Evolutionary conservation across 2,888 invertebrate genomes (phyloP).

Genomic region (Syritta pipiens): DNA sequence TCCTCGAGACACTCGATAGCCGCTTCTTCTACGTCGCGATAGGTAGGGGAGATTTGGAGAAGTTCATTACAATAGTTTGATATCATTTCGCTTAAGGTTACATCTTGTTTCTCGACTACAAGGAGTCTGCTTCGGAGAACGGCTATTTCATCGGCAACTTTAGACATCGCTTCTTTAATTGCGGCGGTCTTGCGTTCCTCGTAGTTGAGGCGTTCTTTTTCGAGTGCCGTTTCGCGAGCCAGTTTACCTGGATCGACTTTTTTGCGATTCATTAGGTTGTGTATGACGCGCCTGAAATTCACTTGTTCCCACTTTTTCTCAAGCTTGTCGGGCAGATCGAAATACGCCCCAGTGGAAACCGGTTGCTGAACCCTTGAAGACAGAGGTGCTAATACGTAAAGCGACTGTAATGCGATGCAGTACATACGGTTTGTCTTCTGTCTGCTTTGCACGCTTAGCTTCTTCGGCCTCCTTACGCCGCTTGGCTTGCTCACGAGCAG

Average conservation of each 20-base stretch:
- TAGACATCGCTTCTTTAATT: constrained; percentile 71
- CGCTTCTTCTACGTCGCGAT: constrained; percentile 70
- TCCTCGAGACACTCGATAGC: constrained; percentile 70
- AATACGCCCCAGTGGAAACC: constrained; percentile 54
- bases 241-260: constrained; percentile 77
- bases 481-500: constrained; percentile 80
- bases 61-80: constrained; percentile 71
- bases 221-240: constrained; percentile 83
- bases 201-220: constrained; percentile 83
- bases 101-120: constrained; percentile 79
- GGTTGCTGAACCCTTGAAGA: constrained; percentile 70
- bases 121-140: constrained; percentile 77
- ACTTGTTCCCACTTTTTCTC: constrained; percentile 83
- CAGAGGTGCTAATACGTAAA: background rate
- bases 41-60: constrained; percentile 70
- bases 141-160: constrained; percentile 75
- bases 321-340: constrained; percentile 74
- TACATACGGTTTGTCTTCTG: constrained; percentile 67
- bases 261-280: constrained; percentile 77
- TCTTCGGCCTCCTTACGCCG: constrained; percentile 73
- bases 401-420: too few species aligned
- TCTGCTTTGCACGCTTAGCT: constrained; percentile 71
- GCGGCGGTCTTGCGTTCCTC: constrained; percentile 77
- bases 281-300: constrained; percentile 83
- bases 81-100: constrained; percentile 75